These are phyloP conservation scores for Puffinus mauretanicus DNA, from an alignment of 2,113 vertebrate genomes.

Conservation along the genomic window DNA sequence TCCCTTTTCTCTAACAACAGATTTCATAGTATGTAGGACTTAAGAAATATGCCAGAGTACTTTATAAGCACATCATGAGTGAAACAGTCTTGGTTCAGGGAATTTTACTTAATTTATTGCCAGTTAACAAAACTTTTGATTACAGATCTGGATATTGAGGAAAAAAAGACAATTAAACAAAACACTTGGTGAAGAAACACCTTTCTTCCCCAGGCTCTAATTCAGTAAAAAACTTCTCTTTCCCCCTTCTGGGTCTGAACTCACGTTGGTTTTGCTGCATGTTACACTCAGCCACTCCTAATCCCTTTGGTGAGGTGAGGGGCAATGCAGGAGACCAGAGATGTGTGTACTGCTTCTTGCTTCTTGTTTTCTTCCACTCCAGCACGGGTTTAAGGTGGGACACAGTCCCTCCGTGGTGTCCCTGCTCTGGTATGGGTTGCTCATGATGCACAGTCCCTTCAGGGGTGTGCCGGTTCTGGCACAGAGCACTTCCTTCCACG, in stretches of 20 bases:
- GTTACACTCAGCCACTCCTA: neutral
- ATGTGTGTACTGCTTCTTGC: neutral
- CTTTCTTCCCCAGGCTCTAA: neutral
- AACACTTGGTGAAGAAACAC: neutral
- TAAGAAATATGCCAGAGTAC: neutral
- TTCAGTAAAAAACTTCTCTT: neutral
- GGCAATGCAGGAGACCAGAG: neutral
- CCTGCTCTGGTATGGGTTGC: neutral
- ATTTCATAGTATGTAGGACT: neutral
- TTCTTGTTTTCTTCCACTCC: neutral
- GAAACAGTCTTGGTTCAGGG: neutral
- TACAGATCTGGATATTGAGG: neutral
- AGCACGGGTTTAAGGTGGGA: accelerated
- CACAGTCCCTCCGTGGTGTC: neutral
- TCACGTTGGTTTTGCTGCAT: neutral
- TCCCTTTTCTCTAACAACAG: neutral
- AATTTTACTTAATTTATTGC: neutral
- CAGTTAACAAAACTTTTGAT: neutral
- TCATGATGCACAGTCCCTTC: neutral
- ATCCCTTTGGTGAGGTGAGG: neutral
- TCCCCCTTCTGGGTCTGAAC: neutral
- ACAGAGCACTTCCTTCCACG: neutral
- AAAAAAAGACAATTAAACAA: neutral
- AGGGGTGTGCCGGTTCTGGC: neutral
- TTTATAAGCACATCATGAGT: neutral